Base-by-base conservation (phyloP, 2,113 vertebrate species). In the Athene noctua region DNA sequence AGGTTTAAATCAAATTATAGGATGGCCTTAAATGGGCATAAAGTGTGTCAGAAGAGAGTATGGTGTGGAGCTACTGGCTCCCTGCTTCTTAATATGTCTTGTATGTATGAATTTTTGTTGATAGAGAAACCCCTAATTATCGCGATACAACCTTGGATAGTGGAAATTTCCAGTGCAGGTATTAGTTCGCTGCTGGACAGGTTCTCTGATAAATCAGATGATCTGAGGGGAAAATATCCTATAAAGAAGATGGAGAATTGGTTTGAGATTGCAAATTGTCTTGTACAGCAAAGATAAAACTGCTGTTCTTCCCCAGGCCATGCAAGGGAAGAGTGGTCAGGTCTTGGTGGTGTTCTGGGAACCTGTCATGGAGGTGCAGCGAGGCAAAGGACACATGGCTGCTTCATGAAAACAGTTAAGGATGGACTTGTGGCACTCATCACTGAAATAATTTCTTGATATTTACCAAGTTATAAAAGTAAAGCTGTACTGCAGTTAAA, bases 71-170 rank as follows among this genome's bases (percentile, higher is more conserved):
- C 42, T 36, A 68, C 59, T 38, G 34, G 26, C 79, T 15, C 16
- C 27, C 20, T 82, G 52, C 42, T 94, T 68, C 36, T 70, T 70
- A 71, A 20, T 65, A 38, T 61, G 21, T 59, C 58, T 67, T 34
- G 36, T 46, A 52, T 29, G 15, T 52, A 66, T 18, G 38, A 32
- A 27, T 74, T 92, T 94, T 81, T 71, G 32, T 89, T 2, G 2
- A 20, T 80, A 36, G 38, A 81, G 52, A 79, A 86, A 46, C 14
- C 16, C n/a, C 32, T 67, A 34, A 52, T 89, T 88, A 61, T 59
- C 26, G 38, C 0, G 0, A 13, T 84, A 52, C 5, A 29, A 6
- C n/a, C 38, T 92, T 55, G 57, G 26, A 38, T 46, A 47, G 34
- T 42, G 30, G 36, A 68, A 87, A 22, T 95, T 57, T 80, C 78